Base-by-base conservation (phyloP, 2,888 invertebrate genomes). In the Miltochrista miniata region DNA sequence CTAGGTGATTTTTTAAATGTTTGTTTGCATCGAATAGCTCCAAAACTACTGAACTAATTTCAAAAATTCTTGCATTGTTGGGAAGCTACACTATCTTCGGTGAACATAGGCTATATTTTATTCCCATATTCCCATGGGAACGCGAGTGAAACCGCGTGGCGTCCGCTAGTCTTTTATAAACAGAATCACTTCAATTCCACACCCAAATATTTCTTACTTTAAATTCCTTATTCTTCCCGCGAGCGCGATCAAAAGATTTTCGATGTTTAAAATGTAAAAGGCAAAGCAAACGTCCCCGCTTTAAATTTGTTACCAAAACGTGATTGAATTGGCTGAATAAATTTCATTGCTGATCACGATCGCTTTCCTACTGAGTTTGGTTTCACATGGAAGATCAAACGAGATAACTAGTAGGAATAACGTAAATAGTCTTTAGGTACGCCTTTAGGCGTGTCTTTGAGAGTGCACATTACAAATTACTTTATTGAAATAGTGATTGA, bases 291-390 rank as follows among this genome's bases (percentile, higher is more conserved):
- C 44, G 50, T 44, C 49, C 49, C 45, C 60, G 65, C 68, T 70
- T 71, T 66, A 76, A 80, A 81, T 82, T 79, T 79, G 76, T 78
- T 77, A 70, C 67, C 54, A 54, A 68, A 55, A 79, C 76, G 80
- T 79, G 82, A 74, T 76, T 74, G 43, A 50, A 58, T n/a, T 38
- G 74, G 65, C 72, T 70, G 69, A 62, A 61, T 59, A 68, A 75
- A 74, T 24, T 24, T 24, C 5, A 24, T 68, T 76, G 68, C 61
- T 60, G 48, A 64, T 36, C 44, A 42, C 29, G 12, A 45, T 45
- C 36, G 45, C 35, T 43, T 42, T 30, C 37, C 36, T 35, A 29
- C 0, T 14, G 42, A 51, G 31, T 50, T 39, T 30, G 29, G 51
- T 47, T 47, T 49, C 15, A 37, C 42, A 39, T 54, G 29, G 8